Evolutionary conservation across 1,140 invertebrate genomes (phyloP).

Genomic region (Carcinoscorpius rotundicauda): DNA sequence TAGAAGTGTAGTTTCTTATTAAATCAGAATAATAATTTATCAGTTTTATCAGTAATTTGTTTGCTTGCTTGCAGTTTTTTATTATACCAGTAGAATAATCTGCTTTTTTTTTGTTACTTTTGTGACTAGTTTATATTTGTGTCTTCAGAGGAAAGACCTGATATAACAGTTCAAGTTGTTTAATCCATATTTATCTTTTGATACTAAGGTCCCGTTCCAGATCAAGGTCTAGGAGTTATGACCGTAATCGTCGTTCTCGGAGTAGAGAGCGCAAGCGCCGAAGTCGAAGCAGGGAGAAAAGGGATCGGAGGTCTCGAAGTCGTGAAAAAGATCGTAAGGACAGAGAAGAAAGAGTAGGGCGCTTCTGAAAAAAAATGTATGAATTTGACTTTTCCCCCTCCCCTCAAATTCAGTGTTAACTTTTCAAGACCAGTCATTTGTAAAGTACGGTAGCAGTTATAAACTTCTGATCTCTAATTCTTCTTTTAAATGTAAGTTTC

Average conservation of each 20-base stretch:
- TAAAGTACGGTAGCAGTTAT: too few relatives aligned
- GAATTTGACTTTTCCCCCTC: too few relatives aligned
- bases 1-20: background rate
- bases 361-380: background rate
- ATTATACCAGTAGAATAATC: background rate
- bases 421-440: too few relatives aligned
- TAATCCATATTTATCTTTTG: conserved; percentile 1
- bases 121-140: conserved; percentile 1
- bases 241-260: conserved; percentile 13
- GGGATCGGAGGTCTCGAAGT: conserved; percentile 9
- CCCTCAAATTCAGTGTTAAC: too few relatives aligned
- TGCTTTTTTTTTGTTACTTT: background rate
- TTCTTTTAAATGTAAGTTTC: too few relatives aligned
- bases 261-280: conserved; percentile 23
- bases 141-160: too few relatives aligned
- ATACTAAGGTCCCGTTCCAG: conserved; percentile 7
- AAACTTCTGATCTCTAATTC: too few relatives aligned
- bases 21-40: background rate
- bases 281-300: background rate
- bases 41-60: too few relatives aligned
- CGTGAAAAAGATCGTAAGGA: conserved; percentile 11
- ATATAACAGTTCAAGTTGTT: background rate
- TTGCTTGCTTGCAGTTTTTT: too few relatives aligned
- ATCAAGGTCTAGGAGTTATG: conserved; percentile 15
- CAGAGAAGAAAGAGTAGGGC: conserved; percentile 12